phyloP scores from a whole-genome alignment of 2,797 vertebrate species.

The Phoxinus dragarum region DNA sequence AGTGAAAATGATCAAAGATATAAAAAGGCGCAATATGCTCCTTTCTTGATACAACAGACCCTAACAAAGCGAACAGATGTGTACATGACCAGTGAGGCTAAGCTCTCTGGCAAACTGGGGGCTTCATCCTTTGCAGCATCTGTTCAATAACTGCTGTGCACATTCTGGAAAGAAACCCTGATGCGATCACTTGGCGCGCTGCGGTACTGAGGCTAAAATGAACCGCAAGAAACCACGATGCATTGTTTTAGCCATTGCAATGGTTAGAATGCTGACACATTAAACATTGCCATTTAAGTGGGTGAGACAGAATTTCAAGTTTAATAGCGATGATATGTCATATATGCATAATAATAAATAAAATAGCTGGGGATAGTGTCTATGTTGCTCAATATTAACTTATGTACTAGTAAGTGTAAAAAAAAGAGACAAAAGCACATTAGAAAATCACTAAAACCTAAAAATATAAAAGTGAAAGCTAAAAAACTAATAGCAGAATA shows the following conservation, averaged over 20 bases:
- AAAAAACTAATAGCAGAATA: background rate
- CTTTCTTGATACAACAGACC: conserved; percentile 7
- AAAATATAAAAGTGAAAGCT: background rate
- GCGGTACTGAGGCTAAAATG: background rate
- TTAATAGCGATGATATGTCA: background rate
- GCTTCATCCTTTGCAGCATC: conserved; percentile 26
- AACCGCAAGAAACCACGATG: background rate
- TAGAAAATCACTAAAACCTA: background rate
- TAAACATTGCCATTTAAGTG: background rate
- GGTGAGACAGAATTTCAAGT: background rate
- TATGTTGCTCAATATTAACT: background rate
- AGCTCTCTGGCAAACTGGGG: background rate
- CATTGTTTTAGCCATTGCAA: background rate
- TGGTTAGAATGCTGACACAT: background rate
- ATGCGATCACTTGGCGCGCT: background rate
- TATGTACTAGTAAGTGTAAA: background rate
- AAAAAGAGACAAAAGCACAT: background rate
- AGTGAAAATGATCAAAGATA: conserved; percentile 49
- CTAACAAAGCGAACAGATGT: conserved; percentile 29
- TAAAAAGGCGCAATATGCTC: conserved; percentile 16
- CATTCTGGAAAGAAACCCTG: conserved; percentile 17
- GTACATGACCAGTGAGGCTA: conserved; percentile 15
- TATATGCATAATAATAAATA: background rate
- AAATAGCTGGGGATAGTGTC: background rate
- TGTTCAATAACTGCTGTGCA: conserved; percentile 11